A percentile compares a stretch with the other conserved stretches of the same genome.
Evolutionary conservation across 2,888 invertebrate genomes (phyloP).

Genomic region (Gonocerus acuteangulatus): DNA sequence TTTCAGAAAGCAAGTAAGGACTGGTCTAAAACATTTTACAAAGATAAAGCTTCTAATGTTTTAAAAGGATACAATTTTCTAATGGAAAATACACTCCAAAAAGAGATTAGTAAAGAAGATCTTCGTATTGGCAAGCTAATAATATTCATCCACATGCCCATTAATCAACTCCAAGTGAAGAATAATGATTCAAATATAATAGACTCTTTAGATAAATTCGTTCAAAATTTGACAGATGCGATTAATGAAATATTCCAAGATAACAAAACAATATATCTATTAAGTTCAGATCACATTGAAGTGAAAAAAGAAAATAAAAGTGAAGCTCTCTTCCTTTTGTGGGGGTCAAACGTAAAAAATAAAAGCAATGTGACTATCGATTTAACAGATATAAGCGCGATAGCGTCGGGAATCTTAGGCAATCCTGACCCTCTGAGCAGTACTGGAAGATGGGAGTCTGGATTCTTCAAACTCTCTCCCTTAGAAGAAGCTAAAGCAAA

Average conservation of each 20-base stretch:
- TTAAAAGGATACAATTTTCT: too few relatives aligned
- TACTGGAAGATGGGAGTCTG: conserved; percentile 5
- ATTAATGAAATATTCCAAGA: neutral
- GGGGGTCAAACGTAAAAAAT: conserved; percentile 2
- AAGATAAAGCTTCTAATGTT: too few relatives aligned
- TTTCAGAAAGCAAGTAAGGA: neutral
- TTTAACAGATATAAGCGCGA: neutral
- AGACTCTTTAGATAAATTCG: too few relatives aligned
- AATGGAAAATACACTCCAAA: too few relatives aligned
- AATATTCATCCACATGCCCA: neutral
- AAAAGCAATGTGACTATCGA: neutral
- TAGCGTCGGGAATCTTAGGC: conserved; percentile 2
- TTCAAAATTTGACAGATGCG: too few relatives aligned
- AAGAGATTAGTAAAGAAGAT: too few relatives aligned
- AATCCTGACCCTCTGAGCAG: conserved; percentile 10
- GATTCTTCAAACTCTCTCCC: neutral
- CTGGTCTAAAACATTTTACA: neutral
- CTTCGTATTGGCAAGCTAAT: conserved; percentile 3
- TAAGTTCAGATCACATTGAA: conserved; percentile 2
- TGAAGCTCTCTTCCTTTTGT: conserved; percentile 6
- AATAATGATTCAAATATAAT: too few relatives aligned
- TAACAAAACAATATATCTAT: neutral
- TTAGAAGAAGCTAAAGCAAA: neutral
- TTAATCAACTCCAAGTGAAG: too few relatives aligned
- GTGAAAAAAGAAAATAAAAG: neutral